Base-by-base conservation (phyloP, 2,797 vertebrate genomes). In the Cyclopterus lumpus region DNA sequence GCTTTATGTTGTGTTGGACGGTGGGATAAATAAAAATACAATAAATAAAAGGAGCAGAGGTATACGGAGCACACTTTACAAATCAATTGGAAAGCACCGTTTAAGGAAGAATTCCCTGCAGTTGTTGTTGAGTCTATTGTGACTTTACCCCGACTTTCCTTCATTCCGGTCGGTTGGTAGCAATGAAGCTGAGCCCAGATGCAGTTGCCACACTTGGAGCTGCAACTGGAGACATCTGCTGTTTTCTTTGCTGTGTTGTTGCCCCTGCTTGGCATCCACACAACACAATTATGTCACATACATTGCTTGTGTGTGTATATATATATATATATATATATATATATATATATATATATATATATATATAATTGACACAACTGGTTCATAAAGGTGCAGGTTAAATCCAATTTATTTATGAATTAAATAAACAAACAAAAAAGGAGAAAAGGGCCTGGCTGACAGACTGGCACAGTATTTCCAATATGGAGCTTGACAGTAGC, bases 71-170 rank as follows among this genome's bases (percentile, higher is more conserved):
- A 26, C 14, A 28, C 1, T 48, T n/a, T 60, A 2, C 20, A 11
- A 40, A 63, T 1, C 0, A 36, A 5, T 57, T 11, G 38, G 10
- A 40, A 40, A 40, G 38, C 38, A 40, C 6, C 34, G 34, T 34
- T 34, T 34, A 8, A 34, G 34, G 34, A 34, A 34, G 6, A 34
- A 34, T 40, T 40, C 8, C 8, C 38, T 40, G 38, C 38, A 15
- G 38, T 40, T 40, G 38, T 40, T 15, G 8, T 3, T 40, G 14
- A 40, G 8, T 24, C n/a, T 24, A 15, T 53, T 55, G 0, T 55
- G 54, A 14, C 42, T 28, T 6, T 22, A 5, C 83, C 88, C 57
- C 79, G 40, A 40, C 12, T 40, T 88, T 83, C 87, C 82, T 66
- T 54, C 46, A 64, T 53, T 55, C 34, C 73, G 62, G 20, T 32